These are phyloP conservation scores for Drosophila teissieri DNA, from an alignment of 1,140 invertebrate genomes.

Conservation along the genomic window DNA sequence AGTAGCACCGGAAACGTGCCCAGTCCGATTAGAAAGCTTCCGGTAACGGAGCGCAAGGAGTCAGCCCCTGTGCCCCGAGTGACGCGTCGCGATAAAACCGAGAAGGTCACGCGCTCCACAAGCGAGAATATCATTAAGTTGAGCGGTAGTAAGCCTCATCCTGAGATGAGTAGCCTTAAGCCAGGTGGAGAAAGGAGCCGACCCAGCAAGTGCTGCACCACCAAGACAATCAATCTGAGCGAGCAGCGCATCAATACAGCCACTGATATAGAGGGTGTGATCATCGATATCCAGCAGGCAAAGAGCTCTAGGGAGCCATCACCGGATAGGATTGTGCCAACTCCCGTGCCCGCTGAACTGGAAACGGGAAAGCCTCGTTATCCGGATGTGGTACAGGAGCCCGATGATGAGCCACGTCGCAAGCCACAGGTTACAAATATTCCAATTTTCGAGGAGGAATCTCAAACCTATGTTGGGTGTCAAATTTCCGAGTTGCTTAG, in stretches of 20 bases:
- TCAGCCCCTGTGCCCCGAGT: conserved; percentile 76
- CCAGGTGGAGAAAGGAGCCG: conserved; percentile 45
- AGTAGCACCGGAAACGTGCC: background rate
- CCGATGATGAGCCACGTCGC: conserved; percentile 87
- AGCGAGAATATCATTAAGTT: conserved; percentile 86
- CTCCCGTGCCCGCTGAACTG: conserved; percentile 86
- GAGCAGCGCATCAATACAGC: conserved; percentile 55
- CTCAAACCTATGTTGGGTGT: conserved; percentile 76
- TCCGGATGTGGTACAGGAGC: conserved; percentile 89
- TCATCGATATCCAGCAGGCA: conserved; percentile 88
- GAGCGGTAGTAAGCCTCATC: conserved; percentile 76
- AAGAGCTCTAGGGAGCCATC: conserved; percentile 90
- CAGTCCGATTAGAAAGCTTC: conserved; percentile 50
- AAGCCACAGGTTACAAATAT: conserved; percentile 84
- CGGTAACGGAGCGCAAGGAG: conserved; percentile 79
- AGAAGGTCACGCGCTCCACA: conserved; percentile 86
- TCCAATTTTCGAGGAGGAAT: conserved; percentile 81
- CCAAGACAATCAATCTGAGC: conserved; percentile 84
- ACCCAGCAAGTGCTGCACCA: conserved; percentile 81
- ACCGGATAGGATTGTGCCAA: conserved; percentile 88
- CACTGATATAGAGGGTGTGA: conserved; percentile 84
- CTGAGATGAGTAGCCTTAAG: conserved; percentile 55
- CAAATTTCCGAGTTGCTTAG: conserved; percentile 77
- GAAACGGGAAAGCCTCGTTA: conserved; percentile 88
- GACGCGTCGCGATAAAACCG: conserved; percentile 83